Percentiles rank a stretch among this genome's conserved stretches.
phyloP scores from a whole-genome alignment of 2,113 vertebrate species.

The Irena cyanogastra region DNA sequence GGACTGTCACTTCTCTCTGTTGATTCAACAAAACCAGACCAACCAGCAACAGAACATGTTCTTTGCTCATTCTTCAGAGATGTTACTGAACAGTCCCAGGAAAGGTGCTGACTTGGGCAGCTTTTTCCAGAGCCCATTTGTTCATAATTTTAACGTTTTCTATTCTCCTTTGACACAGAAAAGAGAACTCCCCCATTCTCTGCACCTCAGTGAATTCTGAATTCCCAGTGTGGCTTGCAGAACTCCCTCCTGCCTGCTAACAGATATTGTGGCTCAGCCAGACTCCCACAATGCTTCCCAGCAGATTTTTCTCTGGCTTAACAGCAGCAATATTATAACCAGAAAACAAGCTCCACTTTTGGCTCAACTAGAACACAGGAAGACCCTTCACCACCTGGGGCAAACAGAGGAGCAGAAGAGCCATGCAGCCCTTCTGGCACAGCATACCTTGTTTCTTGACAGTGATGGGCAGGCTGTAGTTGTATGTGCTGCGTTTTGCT shows the following conservation, averaged over 20 bases:
- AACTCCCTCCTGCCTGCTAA: neutral
- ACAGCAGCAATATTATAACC: neutral
- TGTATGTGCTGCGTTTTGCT: constrained; percentile 90
- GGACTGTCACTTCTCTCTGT: neutral
- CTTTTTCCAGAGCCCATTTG: neutral
- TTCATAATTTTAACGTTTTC: neutral
- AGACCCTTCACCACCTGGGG: neutral
- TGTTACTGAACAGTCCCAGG: neutral
- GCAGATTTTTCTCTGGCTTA: neutral
- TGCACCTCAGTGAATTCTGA: neutral
- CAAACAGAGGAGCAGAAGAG: neutral
- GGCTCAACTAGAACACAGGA: neutral
- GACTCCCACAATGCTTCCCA: neutral
- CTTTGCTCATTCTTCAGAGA: neutral
- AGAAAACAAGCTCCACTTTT: neutral
- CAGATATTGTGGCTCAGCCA: neutral
- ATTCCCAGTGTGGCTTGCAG: neutral
- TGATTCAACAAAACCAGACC: neutral
- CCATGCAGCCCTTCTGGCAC: neutral
- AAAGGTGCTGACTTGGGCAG: neutral
- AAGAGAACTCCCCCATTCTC: neutral
- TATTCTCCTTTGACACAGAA: neutral
- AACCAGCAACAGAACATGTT: neutral
- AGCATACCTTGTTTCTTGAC: constrained; percentile 86
- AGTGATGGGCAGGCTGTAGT: constrained; percentile 89